These are phyloP conservation scores for Lutraria rhynchaena DNA, from an alignment of 1,140 invertebrate genomes.

Conservation along the genomic window DNA sequence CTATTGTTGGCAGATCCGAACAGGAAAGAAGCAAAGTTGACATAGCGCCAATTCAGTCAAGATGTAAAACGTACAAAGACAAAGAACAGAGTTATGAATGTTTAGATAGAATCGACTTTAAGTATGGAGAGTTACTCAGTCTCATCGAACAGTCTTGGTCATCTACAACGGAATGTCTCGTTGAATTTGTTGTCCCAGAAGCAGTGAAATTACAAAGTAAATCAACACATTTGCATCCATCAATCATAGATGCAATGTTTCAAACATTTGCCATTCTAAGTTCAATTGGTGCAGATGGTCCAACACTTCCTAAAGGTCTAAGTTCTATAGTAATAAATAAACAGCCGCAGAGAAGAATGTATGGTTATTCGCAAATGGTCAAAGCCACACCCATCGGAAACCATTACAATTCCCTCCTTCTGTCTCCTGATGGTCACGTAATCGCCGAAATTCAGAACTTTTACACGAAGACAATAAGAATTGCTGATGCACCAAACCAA, in stretches of 20 bases:
- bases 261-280: constrained; percentile 60
- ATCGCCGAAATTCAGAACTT: constrained; percentile 58
- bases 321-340: constrained; percentile 21
- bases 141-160: constrained; percentile 58
- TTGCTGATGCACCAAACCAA: constrained; percentile 32
- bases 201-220: constrained; percentile 57
- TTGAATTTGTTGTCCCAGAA: constrained; percentile 60
- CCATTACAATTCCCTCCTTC: constrained; percentile 61
- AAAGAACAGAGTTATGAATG: constrained; percentile 63
- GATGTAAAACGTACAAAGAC: constrained; percentile 57
- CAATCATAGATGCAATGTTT: constrained; percentile 67
- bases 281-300: background rate
- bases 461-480: background rate
- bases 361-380: constrained; percentile 34
- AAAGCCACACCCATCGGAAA: constrained; percentile 28
- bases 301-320: constrained; percentile 53
- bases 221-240: constrained; percentile 66
- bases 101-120: constrained; percentile 63
- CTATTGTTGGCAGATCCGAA: background rate
- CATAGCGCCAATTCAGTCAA: constrained; percentile 56
- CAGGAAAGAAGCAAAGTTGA: background rate
- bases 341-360: constrained; percentile 41
- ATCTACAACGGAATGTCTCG: constrained; percentile 64
- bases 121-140: constrained; percentile 64
- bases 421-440: constrained; percentile 62